phyloP scores from a whole-genome alignment of 2,797 vertebrate genomes.

The Epinephelus awoara region DNA sequence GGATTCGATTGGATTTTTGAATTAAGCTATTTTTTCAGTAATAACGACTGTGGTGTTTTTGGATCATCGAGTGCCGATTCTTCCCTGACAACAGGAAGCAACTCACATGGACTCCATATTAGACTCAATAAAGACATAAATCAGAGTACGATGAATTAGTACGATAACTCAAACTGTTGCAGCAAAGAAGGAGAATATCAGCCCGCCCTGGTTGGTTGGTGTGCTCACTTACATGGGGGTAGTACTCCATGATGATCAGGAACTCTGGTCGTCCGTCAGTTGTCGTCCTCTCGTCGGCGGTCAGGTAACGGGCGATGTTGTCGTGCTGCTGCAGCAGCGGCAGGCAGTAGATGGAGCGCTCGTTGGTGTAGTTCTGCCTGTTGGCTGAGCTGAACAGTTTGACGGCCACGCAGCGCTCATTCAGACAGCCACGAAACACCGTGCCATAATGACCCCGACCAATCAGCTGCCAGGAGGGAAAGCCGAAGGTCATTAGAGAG shows the following conservation, averaged over 20 bases:
- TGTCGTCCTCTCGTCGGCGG: slow-evolving; percentile 90
- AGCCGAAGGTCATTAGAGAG: not conserved
- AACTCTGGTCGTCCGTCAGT: slow-evolving; percentile 91
- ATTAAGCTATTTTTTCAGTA: no score
- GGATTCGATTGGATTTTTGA: no score
- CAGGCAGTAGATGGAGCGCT: slow-evolving; percentile 93
- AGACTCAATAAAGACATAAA: no score
- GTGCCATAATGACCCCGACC: slow-evolving; percentile 95
- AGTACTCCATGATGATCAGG: slow-evolving; percentile 92
- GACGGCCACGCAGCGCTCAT: slow-evolving; percentile 92
- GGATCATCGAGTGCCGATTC: no score
- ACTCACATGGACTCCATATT: no score
- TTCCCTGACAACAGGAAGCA: no score
- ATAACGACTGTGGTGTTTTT: no score
- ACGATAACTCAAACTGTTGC: not conserved
- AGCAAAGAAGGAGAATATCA: not conserved
- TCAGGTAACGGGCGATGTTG: slow-evolving; percentile 93
- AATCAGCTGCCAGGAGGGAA: slow-evolving; percentile 87
- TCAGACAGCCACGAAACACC: slow-evolving; percentile 93
- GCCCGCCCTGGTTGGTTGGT: no score
- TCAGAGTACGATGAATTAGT: no score
- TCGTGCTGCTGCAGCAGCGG: slow-evolving; percentile 93
- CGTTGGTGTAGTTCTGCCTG: slow-evolving; percentile 93
- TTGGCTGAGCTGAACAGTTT: slow-evolving; percentile 94
- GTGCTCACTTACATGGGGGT: slow-evolving; percentile 70